These are phyloP conservation scores for Muraenolepis orangiensis DNA, from an alignment of 2,797 vertebrate genomes.

Conservation along the genomic window DNA sequence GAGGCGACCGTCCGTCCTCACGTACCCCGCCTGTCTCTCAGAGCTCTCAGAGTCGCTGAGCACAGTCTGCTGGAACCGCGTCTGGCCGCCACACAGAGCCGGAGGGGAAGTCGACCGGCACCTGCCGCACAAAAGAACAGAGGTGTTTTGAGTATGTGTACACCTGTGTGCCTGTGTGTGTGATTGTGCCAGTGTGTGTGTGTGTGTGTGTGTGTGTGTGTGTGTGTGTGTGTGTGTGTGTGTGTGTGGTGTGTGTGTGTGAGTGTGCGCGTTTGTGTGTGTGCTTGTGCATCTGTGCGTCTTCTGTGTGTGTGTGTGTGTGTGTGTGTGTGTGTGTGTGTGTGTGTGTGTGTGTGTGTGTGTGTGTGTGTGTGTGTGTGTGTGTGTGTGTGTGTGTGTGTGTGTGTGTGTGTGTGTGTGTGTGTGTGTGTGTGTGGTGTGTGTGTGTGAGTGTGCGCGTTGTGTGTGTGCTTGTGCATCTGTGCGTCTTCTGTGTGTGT, in stretches of 20 bases:
- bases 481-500: background rate
- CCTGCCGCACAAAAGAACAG: constrained; percentile 68
- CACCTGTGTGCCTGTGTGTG: background rate
- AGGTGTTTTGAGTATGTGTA: background rate
- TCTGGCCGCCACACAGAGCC: constrained; percentile 77
- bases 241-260: background rate
- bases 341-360: background rate
- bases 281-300: background rate
- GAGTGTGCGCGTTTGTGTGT: background rate
- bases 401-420: background rate
- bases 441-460: no score
- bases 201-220: no score
- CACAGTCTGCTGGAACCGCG: constrained; percentile 75
- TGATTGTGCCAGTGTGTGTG: no score
- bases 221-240: background rate
- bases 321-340: no score
- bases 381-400: no score
- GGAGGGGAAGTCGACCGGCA: constrained; percentile 87
- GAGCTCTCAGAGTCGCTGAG: constrained; percentile 83
- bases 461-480: background rate
- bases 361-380: no score
- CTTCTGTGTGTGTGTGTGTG: background rate
- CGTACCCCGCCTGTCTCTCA: constrained; percentile 71
- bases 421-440: background rate
- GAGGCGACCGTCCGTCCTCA: constrained; percentile 75